These are phyloP conservation scores for Anisognathus igniventris DNA, from an alignment of 2,797 vertebrate genomes.

Conservation along the genomic window DNA sequence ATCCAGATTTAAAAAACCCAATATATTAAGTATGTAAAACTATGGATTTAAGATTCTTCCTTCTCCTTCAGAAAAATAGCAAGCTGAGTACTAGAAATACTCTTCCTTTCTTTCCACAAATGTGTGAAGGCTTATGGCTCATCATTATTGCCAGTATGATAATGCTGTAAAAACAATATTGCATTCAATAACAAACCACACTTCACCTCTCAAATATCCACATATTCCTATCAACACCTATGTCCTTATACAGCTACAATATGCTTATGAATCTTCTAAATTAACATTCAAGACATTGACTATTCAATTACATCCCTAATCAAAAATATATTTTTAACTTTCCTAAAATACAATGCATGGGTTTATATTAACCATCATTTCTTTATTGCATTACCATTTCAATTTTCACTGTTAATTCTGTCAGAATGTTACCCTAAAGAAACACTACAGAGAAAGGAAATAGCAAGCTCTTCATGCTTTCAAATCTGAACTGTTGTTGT, in stretches of 20 bases:
- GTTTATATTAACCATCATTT: neutral
- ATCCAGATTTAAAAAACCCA: accelerated
- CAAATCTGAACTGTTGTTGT: neutral
- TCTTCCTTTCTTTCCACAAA: neutral
- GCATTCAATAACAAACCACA: neutral
- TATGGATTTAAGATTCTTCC: neutral
- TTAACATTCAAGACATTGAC: neutral
- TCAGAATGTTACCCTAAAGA: neutral
- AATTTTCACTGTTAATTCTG: neutral
- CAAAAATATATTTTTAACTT: neutral
- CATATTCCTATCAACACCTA: neutral
- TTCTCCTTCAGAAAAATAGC: neutral
- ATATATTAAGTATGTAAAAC: neutral
- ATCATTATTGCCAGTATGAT: neutral
- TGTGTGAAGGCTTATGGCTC: neutral
- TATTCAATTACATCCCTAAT: neutral
- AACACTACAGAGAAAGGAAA: neutral
- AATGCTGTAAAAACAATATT: neutral
- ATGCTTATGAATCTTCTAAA: neutral
- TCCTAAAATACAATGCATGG: neutral
- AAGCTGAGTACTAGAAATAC: neutral
- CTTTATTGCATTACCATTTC: neutral
- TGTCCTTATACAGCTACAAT: neutral
- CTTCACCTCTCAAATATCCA: neutral
- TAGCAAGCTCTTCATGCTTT: neutral